Conservation (phyloP, 2,113 vertebrate genomes). For the Anhinga anhinga region DNA sequence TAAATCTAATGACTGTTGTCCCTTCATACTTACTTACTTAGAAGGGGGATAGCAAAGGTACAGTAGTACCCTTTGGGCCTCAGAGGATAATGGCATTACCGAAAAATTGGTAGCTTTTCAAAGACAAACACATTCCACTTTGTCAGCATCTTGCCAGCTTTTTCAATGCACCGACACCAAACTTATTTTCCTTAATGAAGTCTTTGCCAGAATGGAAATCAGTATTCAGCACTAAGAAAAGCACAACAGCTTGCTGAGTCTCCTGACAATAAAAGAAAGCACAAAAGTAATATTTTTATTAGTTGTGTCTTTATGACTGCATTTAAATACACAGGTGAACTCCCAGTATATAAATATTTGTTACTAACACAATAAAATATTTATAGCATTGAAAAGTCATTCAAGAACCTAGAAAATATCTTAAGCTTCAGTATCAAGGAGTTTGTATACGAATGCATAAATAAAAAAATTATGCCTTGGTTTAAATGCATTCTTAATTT, state of each 20-base stretch:
- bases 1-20: neutral
- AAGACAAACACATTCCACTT: neutral
- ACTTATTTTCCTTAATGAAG: neutral
- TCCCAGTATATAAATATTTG: conserved; percentile 50
- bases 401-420: conserved; percentile 24
- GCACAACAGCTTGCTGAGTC: conserved; percentile 12
- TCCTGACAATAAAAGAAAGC: conserved; percentile 39
- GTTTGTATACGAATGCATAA: conserved; percentile 45
- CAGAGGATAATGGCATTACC: neutral
- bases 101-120: neutral
- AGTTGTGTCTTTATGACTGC: conserved; percentile 22
- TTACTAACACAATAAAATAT: conserved; percentile 60
- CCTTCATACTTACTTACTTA: neutral
- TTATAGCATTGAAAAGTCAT: conserved; percentile 21
- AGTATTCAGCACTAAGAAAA: conserved; percentile 36
- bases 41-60: neutral
- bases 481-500: conserved; percentile 31
- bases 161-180: neutral
- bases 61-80: neutral
- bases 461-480: conserved; percentile 56
- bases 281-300: conserved; percentile 43
- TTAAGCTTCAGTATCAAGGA: conserved; percentile 16
- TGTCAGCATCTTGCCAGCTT: conserved; percentile 1
- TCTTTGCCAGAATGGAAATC: conserved; percentile 28
- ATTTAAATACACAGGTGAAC: conserved; percentile 46